These are phyloP conservation scores for Elymnias hypermnestra DNA, from an alignment of 1,140 invertebrate species.

Conservation along the genomic window DNA sequence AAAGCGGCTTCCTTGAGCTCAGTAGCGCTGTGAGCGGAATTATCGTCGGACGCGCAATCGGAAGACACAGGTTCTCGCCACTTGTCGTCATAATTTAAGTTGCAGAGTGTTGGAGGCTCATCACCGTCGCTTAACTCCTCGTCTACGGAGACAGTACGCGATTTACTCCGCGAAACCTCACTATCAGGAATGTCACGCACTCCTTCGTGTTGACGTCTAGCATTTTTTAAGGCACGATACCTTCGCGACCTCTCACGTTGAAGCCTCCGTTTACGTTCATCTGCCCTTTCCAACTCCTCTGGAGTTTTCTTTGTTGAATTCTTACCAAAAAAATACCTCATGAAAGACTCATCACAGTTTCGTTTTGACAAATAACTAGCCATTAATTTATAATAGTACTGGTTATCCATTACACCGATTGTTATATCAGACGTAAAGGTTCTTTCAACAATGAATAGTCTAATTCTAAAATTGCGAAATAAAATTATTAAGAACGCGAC, in stretches of 20 bases:
- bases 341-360: slow-evolving; percentile 69
- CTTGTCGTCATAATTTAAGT: slow-evolving; percentile 58
- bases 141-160: slow-evolving; percentile 37
- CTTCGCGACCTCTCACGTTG: slow-evolving; percentile 59
- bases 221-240: slow-evolving; percentile 63
- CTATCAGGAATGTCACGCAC: slow-evolving; percentile 40
- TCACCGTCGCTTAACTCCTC: slow-evolving; percentile 57
- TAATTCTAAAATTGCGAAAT: slow-evolving; percentile 65
- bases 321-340: slow-evolving; percentile 69
- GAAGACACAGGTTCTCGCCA: slow-evolving; percentile 53
- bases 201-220: slow-evolving; percentile 56
- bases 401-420: slow-evolving; percentile 53
- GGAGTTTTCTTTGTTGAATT: slow-evolving; percentile 63
- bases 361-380: slow-evolving; percentile 66
- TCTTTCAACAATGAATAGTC: slow-evolving; percentile 26
- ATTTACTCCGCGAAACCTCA: slow-evolving; percentile 35
- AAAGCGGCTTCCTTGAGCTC: slow-evolving; percentile 43
- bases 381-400: slow-evolving; percentile 70
- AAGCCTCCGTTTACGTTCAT: slow-evolving; percentile 57
- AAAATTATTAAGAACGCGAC: slow-evolving; percentile 69
- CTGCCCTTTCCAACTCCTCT: slow-evolving; percentile 63
- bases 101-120: slow-evolving; percentile 63
- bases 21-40: slow-evolving; percentile 53
- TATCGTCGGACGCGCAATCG: slow-evolving; percentile 64
- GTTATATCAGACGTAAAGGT: slow-evolving; percentile 12